phyloP scores from a whole-genome alignment of 2,888 invertebrate genomes.

The Meghimatium bilineatum region DNA sequence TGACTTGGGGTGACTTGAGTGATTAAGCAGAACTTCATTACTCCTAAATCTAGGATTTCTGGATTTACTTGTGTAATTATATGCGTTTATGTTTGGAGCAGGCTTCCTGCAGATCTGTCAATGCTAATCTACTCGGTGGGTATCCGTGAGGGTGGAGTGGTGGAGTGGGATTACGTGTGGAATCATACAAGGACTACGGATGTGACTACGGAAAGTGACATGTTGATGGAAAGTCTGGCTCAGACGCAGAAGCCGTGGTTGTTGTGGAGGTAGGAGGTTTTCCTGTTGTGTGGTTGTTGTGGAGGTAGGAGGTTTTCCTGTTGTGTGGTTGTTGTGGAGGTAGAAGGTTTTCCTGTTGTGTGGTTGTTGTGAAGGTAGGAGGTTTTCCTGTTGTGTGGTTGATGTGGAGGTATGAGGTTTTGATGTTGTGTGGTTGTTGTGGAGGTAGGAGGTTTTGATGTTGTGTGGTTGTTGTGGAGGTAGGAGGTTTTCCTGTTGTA shows the following conservation, averaged over 20 bases:
- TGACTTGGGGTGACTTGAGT: not conserved
- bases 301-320: not conserved
- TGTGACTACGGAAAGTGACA: slow-evolving; percentile 72
- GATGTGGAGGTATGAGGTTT: not conserved
- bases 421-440: not conserved
- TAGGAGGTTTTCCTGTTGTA: too few species aligned
- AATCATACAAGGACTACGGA: slow-evolving; percentile 66
- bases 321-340: not conserved
- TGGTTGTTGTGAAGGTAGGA: not conserved
- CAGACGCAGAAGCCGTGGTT: slow-evolving; percentile 75
- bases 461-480: not conserved
- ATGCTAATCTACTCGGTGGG: slow-evolving; percentile 73
- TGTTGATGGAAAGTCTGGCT: slow-evolving; percentile 73
- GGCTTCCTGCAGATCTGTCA: slow-evolving; percentile 68
- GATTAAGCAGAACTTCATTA: too few species aligned
- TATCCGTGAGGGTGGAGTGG: slow-evolving; percentile 71
- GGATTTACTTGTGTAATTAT: not conserved
- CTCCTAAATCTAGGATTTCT: too few species aligned
- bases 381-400: not conserved
- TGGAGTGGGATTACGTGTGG: slow-evolving; percentile 76
- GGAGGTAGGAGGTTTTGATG: not conserved
- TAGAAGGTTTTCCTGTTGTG: not conserved
- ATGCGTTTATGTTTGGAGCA: slow-evolving; percentile 45
- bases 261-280: slow-evolving; percentile 70
- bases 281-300: not conserved